Evolutionary conservation across 2,113 vertebrate genomes (phyloP).

Genomic region (Theristicus caerulescens): DNA sequence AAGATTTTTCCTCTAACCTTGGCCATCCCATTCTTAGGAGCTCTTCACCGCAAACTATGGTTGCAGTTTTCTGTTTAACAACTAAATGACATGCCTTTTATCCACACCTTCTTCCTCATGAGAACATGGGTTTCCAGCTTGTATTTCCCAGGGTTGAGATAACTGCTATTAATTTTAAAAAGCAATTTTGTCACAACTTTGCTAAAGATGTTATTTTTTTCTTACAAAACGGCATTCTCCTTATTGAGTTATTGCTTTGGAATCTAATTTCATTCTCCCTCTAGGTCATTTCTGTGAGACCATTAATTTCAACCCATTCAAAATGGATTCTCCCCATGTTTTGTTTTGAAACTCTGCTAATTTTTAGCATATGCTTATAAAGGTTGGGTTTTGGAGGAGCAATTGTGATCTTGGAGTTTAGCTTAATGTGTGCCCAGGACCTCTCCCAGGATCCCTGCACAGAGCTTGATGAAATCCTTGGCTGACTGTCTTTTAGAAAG

Average conservation of each 20-base stretch:
- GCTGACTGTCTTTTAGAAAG: background rate
- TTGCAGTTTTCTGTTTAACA: background rate
- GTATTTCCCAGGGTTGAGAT: background rate
- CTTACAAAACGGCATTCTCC: background rate
- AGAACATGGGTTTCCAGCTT: background rate
- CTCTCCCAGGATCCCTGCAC: background rate
- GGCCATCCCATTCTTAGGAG: too few species aligned
- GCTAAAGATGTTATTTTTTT: background rate
- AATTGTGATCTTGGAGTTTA: background rate
- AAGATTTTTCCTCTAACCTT: background rate
- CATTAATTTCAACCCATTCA: background rate
- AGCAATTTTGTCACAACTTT: background rate
- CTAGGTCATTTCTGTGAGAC: background rate
- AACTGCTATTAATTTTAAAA: background rate
- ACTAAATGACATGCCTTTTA: background rate
- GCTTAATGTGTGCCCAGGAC: background rate
- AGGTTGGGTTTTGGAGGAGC: background rate
- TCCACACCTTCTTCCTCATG: background rate
- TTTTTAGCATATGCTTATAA: background rate
- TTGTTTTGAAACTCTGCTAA: conserved; percentile 30
- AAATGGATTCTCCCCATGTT: background rate
- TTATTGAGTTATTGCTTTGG: background rate
- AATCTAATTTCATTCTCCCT: background rate
- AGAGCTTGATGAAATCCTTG: background rate
- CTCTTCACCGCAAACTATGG: background rate